phyloP scores from a whole-genome alignment of 2,888 invertebrate genomes.

The Prosopocoilus inquinatus region DNA sequence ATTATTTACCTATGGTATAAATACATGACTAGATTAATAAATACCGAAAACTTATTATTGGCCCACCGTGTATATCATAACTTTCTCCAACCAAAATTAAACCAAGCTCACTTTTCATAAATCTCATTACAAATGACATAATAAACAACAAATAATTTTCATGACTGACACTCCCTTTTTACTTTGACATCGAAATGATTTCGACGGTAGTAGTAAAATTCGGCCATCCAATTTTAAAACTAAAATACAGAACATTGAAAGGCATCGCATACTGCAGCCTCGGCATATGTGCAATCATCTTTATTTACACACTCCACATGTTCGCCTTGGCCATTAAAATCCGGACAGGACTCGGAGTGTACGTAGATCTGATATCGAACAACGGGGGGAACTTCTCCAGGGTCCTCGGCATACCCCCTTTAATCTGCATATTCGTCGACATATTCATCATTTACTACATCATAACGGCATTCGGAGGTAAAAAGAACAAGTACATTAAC shows the following conservation, averaged over 20 bases:
- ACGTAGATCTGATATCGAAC: constrained; percentile 43
- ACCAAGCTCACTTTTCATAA: too few relatives aligned
- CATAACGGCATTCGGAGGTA: constrained; percentile 32
- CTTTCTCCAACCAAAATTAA: too few relatives aligned
- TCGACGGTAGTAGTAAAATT: constrained; percentile 27
- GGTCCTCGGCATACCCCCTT: constrained; percentile 31
- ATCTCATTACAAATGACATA: too few relatives aligned
- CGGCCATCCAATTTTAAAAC: constrained; percentile 36
- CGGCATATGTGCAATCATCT: constrained; percentile 26
- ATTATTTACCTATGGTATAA: too few relatives aligned
- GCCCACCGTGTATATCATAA: too few relatives aligned
- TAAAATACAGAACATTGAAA: constrained; percentile 36
- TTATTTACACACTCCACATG: constrained; percentile 35
- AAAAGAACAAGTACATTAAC: constrained; percentile 12
- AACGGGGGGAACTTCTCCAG: constrained; percentile 40
- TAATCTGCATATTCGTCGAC: constrained; percentile 37
- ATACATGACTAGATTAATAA: too few relatives aligned
- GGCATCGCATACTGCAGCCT: constrained; percentile 28
- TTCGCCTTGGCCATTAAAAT: constrained; percentile 37
- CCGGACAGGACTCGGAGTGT: constrained; percentile 39
- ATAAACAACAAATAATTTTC: too few relatives aligned
- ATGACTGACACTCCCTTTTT: background rate
- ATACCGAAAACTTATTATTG: too few relatives aligned
- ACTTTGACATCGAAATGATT: constrained; percentile 4
- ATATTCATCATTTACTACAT: constrained; percentile 30